A percentile compares a stretch with the other conserved stretches of the same genome.
Conservation (phyloP, 2,797 vertebrate genomes). For the Xenops minutus region DNA sequence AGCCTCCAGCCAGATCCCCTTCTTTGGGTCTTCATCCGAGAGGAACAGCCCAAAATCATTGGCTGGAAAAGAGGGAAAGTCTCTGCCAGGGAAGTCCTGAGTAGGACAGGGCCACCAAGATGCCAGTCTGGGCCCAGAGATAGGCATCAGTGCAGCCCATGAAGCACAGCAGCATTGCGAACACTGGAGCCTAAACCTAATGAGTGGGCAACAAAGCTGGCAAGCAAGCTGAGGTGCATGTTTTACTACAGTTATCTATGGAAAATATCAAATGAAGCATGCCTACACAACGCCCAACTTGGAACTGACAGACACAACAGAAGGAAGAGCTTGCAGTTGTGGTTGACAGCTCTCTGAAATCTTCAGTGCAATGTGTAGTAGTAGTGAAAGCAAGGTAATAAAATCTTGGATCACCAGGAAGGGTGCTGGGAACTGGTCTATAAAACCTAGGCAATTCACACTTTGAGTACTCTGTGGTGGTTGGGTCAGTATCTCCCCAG, state of each 20-base stretch:
- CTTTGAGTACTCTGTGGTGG: fast-evolving
- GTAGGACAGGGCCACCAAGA: not conserved
- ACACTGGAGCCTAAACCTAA: not conserved
- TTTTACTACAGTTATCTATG: not conserved
- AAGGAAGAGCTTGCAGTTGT: not conserved
- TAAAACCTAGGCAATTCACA: not conserved
- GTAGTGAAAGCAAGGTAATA: not conserved
- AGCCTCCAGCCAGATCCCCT: constrained; percentile 97
- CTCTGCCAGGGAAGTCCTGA: not conserved
- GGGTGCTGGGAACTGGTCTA: not conserved
- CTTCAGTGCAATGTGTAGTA: not conserved
- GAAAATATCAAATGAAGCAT: not conserved
- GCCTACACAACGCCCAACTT: not conserved
- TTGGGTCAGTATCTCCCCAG: not conserved
- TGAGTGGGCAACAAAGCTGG: not conserved
- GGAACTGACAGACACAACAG: not conserved
- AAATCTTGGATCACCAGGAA: not conserved
- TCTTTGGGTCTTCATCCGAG: constrained; percentile 97
- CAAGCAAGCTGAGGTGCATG: not conserved
- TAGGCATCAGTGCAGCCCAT: fast-evolving
- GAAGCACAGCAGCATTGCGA: not conserved
- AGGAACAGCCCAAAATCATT: constrained; percentile 96
- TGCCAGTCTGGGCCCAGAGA: not conserved
- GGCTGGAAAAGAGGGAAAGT: constrained; percentile 76
- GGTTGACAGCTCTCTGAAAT: not conserved